Conservation (phyloP, 2,888 invertebrate genomes). For the Nephrotoma guestfalica region DNA sequence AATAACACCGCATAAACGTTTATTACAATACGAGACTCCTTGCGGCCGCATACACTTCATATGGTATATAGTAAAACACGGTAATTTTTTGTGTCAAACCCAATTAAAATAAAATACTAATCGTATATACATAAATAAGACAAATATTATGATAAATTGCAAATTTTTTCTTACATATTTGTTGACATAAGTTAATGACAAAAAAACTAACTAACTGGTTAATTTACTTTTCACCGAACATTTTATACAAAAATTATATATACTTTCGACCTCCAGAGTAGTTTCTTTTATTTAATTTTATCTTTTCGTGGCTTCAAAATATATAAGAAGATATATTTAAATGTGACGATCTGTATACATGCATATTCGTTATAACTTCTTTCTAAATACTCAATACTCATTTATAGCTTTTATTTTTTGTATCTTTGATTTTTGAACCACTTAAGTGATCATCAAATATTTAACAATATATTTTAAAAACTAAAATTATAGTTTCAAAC, state of each 20-base stretch:
- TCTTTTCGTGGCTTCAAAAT: not conserved
- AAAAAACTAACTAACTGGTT: not conserved
- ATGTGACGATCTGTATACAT: not conserved
- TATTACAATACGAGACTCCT: no score
- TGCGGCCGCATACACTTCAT: no score
- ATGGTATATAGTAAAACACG: no score
- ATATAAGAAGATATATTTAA: not conserved
- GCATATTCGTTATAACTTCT: not conserved
- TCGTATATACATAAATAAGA: no score
- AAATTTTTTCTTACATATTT: not conserved
- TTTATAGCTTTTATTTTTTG: not conserved
- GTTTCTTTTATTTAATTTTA: not conserved
- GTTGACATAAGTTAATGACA: not conserved
- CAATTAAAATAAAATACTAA: no score
- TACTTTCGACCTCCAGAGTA: not conserved
- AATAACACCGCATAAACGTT: no score
- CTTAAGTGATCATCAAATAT: not conserved
- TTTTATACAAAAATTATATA: not conserved
- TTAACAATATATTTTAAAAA: not conserved
- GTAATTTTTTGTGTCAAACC: no score
- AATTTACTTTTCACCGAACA: not conserved
- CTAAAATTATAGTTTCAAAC: not conserved
- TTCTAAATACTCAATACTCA: not conserved
- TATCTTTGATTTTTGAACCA: not conserved
- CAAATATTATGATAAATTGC: not conserved